Conservation (phyloP, 2,113 vertebrate genomes). For the Oreamnos americanus region DNA sequence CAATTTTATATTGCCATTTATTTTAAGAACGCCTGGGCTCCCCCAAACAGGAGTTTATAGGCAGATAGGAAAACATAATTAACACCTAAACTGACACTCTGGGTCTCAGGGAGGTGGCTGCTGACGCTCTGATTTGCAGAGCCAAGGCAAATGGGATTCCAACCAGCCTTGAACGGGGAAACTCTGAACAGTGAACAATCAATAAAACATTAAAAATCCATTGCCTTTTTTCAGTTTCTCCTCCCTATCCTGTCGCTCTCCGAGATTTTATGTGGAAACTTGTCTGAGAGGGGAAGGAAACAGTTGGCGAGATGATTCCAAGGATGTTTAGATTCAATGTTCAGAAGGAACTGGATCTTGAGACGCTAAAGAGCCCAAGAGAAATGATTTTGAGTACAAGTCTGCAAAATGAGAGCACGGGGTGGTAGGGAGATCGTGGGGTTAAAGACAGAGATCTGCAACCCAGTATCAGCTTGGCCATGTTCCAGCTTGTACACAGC, state of each 20-base stretch:
- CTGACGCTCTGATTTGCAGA: not conserved
- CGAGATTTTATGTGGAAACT: not conserved
- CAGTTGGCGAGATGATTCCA: not conserved
- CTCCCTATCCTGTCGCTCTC: not conserved
- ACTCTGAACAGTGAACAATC: not conserved
- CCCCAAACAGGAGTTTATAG: constrained; percentile 72
- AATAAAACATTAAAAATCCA: not conserved
- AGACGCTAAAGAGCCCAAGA: not conserved
- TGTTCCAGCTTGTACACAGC: rapidly evolving
- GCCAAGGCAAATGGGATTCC: not conserved
- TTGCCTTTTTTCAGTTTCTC: not conserved
- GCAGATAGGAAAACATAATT: constrained; percentile 79
- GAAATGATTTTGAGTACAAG: rapidly evolving
- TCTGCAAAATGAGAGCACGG: not conserved
- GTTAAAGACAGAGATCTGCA: too few species aligned
- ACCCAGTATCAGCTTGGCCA: not conserved
- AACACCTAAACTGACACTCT: constrained; percentile 69
- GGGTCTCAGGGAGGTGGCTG: constrained; percentile 56
- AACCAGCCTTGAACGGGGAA: not conserved
- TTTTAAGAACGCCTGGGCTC: constrained; percentile 72
- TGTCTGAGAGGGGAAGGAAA: not conserved
- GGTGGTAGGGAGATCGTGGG: rapidly evolving
- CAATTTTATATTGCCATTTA: constrained; percentile 72
- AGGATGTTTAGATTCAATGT: not conserved
- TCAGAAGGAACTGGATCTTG: not conserved